A percentile compares a stretch with the other conserved stretches of the same genome.
Conservation (phyloP, 2,113 vertebrate genomes). For the Panthera tigris region DNA sequence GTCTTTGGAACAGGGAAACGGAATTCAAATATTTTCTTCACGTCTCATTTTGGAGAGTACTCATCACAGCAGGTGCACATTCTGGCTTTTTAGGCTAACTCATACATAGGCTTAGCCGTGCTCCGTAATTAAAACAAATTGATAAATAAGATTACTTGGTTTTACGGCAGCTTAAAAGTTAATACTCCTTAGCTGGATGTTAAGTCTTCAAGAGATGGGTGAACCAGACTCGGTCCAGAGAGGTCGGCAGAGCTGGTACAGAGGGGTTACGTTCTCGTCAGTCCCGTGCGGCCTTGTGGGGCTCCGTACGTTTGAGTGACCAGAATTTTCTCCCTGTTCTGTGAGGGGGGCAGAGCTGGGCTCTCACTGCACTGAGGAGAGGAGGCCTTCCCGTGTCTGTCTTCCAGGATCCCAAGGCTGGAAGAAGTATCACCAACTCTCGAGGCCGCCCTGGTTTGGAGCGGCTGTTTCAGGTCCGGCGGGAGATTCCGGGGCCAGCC, state of each 20-base stretch:
- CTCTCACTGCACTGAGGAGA: neutral
- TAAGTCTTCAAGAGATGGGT: conserved; percentile 54
- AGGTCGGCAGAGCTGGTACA: neutral
- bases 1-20: conserved; percentile 76
- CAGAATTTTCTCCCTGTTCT: neutral
- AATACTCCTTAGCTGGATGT: conserved; percentile 74
- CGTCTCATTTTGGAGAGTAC: conserved; percentile 73
- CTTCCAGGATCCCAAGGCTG: neutral
- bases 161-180: conserved; percentile 85
- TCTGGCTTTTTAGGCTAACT: conserved; percentile 74
- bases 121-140: conserved; percentile 84
- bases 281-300: fast-evolving
- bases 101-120: conserved; percentile 77
- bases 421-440: neutral
- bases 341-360: too few relatives aligned
- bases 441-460: too few relatives aligned
- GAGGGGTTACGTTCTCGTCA: fast-evolving
- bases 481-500: neutral
- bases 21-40: conserved; percentile 84
- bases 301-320: fast-evolving
- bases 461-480: neutral
- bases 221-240: too few relatives aligned
- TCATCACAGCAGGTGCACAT: conserved; percentile 77
- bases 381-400: neutral
- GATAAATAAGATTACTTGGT: conserved; percentile 86